A percentile compares a stretch with the other conserved stretches of the same genome.
phyloP scores from a whole-genome alignment of 1,140 invertebrate genomes.

The Apocrypta bakeri region DNA sequence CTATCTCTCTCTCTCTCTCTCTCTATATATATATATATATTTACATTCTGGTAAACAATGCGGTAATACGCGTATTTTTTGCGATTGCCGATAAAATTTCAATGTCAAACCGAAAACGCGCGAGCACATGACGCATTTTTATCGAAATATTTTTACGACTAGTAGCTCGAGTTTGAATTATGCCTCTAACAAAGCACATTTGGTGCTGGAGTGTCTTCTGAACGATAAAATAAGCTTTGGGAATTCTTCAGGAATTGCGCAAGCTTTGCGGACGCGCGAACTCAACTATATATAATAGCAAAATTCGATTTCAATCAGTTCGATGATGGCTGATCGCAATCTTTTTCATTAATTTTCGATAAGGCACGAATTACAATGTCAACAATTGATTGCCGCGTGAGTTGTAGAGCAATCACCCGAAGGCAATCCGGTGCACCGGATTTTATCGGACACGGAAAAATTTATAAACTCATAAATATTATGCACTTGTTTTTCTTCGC shows the following conservation, averaged over 20 bases:
- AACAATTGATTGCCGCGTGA: slow-evolving; percentile 36
- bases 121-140: too few relatives aligned
- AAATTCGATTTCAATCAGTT: background rate
- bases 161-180: background rate
- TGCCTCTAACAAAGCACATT: background rate
- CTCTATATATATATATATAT: background rate
- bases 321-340: background rate
- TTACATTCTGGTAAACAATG: background rate
- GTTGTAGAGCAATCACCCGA: background rate
- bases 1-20: too few relatives aligned
- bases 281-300: background rate
- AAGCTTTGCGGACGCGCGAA: background rate
- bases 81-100: slow-evolving; percentile 30
- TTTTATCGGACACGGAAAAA: slow-evolving; percentile 5
- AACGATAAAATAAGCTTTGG: background rate
- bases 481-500: background rate
- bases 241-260: slow-evolving; percentile 3
- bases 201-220: too few relatives aligned
- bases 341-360: slow-evolving; percentile 32
- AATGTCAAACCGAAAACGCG: slow-evolving; percentile 11
- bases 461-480: background rate
- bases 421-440: background rate
- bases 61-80: background rate
- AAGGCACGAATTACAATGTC: slow-evolving; percentile 29
- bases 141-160: too few relatives aligned